A percentile compares a stretch with the other conserved stretches of the same genome.
Evolutionary conservation across 2,888 invertebrate species (phyloP).

Genomic region (Spialia ferax): DNA sequence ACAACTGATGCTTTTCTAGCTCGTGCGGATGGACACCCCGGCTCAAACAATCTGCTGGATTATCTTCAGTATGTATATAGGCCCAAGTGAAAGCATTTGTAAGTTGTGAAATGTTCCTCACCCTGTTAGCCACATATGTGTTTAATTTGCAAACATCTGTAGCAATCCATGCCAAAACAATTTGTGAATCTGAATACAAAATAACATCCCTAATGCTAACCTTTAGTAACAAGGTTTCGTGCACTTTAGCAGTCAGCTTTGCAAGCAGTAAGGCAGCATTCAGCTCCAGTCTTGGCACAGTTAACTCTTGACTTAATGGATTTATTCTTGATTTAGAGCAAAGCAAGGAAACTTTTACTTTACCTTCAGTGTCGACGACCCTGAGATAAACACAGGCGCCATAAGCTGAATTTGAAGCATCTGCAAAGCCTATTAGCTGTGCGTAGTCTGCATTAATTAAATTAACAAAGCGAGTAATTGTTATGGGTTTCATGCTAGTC

Average conservation of each 20-base stretch:
- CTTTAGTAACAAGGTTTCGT: neutral
- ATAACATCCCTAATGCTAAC: neutral
- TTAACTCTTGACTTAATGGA: neutral
- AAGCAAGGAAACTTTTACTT: neutral
- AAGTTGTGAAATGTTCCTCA: slow-evolving; percentile 9
- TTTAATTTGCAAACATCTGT: slow-evolving; percentile 1
- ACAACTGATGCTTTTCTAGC: neutral
- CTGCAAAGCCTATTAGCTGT: neutral
- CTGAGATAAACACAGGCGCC: neutral
- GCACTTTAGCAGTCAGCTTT: neutral
- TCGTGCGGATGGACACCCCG: neutral
- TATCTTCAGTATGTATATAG: neutral
- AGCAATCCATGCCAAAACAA: slow-evolving; percentile 9
- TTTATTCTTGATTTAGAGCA: neutral
- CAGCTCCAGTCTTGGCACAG: neutral
- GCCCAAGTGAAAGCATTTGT: neutral
- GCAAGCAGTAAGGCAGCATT: slow-evolving; percentile 1
- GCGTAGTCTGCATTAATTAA: neutral
- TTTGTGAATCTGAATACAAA: slow-evolving; percentile 12
- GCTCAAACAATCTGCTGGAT: slow-evolving; percentile 19
- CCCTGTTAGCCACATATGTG: slow-evolving; percentile 8
- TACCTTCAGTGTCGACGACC: neutral
- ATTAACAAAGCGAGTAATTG: neutral
- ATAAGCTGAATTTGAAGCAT: neutral
- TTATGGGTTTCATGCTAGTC: slow-evolving; percentile 28